Evolutionary conservation across 2,113 vertebrate species (phyloP).

Genomic region (Silurus asotus): DNA sequence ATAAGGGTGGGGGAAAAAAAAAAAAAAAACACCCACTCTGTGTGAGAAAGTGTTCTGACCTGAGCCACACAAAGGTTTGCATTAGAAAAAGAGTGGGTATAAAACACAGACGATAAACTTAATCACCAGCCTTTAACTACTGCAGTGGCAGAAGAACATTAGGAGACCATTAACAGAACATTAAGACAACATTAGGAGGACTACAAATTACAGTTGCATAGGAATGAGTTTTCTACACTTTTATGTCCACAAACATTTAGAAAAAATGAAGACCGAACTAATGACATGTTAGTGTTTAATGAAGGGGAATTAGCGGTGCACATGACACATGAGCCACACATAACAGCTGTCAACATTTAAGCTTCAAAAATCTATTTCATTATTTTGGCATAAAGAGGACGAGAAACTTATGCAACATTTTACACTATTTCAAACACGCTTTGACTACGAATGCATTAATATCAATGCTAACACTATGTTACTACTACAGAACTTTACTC

Average conservation of each 20-base stretch:
- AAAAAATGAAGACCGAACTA: not conserved
- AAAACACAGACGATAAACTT: conserved; percentile 60
- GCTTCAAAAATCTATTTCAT: not conserved
- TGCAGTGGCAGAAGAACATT: conserved; percentile 30
- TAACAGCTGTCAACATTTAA: not conserved
- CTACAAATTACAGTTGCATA: not conserved
- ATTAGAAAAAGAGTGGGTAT: conserved; percentile 11
- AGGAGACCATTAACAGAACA: conserved; percentile 47
- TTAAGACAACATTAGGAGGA: conserved; percentile 39
- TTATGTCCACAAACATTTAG: not conserved
- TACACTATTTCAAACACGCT: not conserved
- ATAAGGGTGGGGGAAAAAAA: not conserved
- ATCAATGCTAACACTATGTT: not conserved
- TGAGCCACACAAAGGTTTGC: not conserved
- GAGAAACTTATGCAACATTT: not conserved
- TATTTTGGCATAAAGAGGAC: not conserved
- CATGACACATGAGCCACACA: not conserved
- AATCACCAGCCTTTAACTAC: conserved; percentile 42
- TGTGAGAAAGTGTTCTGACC: conserved; percentile 1
- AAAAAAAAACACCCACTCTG: conserved; percentile 4
- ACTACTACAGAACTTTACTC: not conserved
- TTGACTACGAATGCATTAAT: not conserved
- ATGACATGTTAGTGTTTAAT: not conserved
- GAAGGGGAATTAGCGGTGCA: not conserved
- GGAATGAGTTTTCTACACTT: not conserved